These are phyloP conservation scores for Lepilemur ruficaudatus DNA, from an alignment of 2,797 vertebrate genomes.

Conservation along the genomic window DNA sequence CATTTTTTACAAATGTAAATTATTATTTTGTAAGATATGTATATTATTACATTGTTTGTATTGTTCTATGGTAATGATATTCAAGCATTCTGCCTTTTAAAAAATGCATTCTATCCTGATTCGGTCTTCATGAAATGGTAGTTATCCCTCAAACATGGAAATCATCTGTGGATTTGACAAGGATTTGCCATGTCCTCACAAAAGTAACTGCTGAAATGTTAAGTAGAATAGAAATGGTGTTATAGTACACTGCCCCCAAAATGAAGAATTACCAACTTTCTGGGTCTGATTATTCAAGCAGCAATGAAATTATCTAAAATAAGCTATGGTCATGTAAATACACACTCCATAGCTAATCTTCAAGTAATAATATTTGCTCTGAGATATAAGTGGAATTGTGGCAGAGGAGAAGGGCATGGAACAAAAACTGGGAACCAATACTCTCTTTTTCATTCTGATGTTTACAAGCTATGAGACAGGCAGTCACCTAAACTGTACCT, in stretches of 20 bases:
- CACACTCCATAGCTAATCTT: neutral
- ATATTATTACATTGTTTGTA: neutral
- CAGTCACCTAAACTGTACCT: neutral
- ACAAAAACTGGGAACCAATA: neutral
- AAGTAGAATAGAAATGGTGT: neutral
- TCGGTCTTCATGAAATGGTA: neutral
- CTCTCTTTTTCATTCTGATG: neutral
- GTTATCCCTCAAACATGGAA: neutral
- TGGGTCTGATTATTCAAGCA: neutral
- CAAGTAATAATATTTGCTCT: neutral
- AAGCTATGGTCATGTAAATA: neutral
- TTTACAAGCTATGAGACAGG: neutral
- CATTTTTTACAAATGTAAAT: neutral
- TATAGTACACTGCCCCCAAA: neutral
- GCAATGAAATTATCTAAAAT: neutral
- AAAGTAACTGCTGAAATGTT: neutral
- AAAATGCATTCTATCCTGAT: neutral
- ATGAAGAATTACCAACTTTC: neutral
- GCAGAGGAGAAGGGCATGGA: neutral
- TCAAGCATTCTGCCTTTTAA: neutral
- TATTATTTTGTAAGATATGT: neutral
- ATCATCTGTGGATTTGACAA: neutral
- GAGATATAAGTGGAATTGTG: too few relatives aligned
- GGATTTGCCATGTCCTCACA: neutral
- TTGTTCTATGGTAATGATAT: neutral